Percentiles rank a stretch among this genome's conserved stretches.
These are phyloP conservation scores for Axinella damicornis DNA, from an alignment of 37 sponge, comb jelly and placozoan species.

Conservation along the genomic window DNA sequence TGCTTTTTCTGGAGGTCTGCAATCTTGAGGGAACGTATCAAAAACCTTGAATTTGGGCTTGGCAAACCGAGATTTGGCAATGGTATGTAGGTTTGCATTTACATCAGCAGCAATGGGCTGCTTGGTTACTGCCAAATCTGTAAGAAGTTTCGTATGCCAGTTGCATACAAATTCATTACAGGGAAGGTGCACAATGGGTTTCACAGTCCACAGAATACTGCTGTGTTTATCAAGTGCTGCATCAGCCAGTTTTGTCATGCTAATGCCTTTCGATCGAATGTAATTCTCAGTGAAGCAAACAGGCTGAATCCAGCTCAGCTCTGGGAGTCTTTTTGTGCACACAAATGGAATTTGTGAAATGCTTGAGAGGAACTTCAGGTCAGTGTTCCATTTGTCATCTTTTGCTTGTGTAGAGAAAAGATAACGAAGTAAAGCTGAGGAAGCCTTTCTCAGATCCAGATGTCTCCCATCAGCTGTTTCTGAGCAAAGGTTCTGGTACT, in stretches of 20 bases:
- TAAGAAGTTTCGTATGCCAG: too few relatives aligned
- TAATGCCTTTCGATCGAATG: neutral
- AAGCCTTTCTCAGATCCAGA: conserved; percentile 1
- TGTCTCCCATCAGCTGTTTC: neutral
- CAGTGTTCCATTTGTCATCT: neutral
- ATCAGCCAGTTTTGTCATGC: too few relatives aligned
- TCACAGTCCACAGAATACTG: conserved; percentile 58
- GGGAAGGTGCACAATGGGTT: conserved; percentile 35
- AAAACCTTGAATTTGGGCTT: conserved; percentile 36
- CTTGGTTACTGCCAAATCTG: too few relatives aligned
- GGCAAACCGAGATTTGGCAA: conserved; percentile 29
- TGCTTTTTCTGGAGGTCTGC: neutral
- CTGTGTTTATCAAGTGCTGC: too few relatives aligned
- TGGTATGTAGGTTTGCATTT: conserved; percentile 29
- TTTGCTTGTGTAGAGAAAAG: conserved; percentile 19
- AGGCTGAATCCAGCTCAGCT: conserved; percentile 39
- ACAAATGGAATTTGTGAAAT: conserved; percentile 54
- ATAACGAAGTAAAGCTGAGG: conserved; percentile 31
- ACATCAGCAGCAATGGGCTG: conserved; percentile 36
- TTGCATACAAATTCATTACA: too few relatives aligned
- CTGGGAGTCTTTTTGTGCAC: neutral
- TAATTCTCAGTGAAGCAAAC: neutral
- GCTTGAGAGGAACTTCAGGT: neutral
- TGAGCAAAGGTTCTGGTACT: conserved; percentile 26
- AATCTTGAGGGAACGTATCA: conserved; percentile 9